phyloP scores from a whole-genome alignment of 2,888 invertebrate species.

The Zhuqinia jingwanae region DNA sequence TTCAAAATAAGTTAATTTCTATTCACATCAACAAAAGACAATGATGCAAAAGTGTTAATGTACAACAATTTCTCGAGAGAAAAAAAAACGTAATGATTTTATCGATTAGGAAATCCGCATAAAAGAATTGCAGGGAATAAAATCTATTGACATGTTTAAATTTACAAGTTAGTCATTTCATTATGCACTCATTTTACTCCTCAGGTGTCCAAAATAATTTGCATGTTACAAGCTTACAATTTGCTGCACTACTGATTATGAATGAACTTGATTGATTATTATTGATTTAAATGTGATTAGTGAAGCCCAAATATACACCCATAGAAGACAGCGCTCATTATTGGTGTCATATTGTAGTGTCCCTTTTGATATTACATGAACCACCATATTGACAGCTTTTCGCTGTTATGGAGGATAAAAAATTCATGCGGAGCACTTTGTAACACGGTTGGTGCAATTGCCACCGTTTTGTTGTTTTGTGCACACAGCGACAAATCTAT shows the following conservation, averaged over 20 bases:
- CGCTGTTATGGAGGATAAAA: no score
- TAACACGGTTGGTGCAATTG: neutral
- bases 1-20: neutral
- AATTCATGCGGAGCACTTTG: neutral
- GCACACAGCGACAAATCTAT: constrained; percentile 46
- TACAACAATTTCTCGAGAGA: neutral
- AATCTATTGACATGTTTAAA: neutral
- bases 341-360: no score
- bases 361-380: no score
- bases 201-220: neutral
- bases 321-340: no score
- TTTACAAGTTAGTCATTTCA: neutral
- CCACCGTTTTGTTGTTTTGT: constrained; percentile 26
- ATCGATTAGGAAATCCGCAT: constrained; percentile 59
- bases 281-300: no score
- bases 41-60: neutral
- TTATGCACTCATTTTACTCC: neutral
- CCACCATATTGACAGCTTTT: neutral
- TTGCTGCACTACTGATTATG: neutral
- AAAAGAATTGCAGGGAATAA: constrained; percentile 2
- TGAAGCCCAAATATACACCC: no score
- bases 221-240: constrained; percentile 3
- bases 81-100: constrained; percentile 22
- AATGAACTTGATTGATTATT: constrained; percentile 6
- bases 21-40: neutral